These are phyloP conservation scores for Bhutanitis thaidina DNA, from an alignment of 2,888 invertebrate species.

Conservation along the genomic window DNA sequence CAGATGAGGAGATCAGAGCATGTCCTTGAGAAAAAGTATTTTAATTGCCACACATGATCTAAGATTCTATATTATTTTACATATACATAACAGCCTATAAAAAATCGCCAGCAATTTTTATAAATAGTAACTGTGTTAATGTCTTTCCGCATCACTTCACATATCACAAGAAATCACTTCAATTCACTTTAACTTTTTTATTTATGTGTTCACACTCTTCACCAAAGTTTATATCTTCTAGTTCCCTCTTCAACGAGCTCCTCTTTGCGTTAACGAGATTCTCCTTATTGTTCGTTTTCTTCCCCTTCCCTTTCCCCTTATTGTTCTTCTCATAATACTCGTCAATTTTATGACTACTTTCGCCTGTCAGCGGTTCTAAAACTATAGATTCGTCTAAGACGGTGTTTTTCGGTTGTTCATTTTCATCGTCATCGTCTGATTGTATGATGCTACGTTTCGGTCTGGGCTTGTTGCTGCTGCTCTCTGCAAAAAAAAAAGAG, in stretches of 20 bases:
- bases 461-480: conserved; percentile 24
- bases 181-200: conserved; percentile 47
- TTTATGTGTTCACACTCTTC: conserved; percentile 28
- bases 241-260: conserved; percentile 23
- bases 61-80: no score
- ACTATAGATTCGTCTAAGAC: conserved; percentile 52
- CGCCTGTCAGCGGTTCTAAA: conserved; percentile 52
- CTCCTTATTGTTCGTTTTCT: conserved; percentile 28
- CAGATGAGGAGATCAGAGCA: no score
- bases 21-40: no score
- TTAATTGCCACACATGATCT: no score
- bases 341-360: conserved; percentile 59
- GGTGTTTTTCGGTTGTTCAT: conserved; percentile 40
- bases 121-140: not conserved
- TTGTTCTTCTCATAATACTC: conserved; percentile 53
- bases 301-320: conserved; percentile 47
- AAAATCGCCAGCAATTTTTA: no score
- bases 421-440: conserved; percentile 43
- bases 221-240: conserved; percentile 25
- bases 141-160: not conserved
- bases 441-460: conserved; percentile 45
- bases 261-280: conserved; percentile 22
- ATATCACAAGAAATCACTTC: not conserved
- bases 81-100: no score
- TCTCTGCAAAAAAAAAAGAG: not conserved